Conservation (phyloP, 2,797 vertebrate genomes). For the Acanthis flammea region DNA sequence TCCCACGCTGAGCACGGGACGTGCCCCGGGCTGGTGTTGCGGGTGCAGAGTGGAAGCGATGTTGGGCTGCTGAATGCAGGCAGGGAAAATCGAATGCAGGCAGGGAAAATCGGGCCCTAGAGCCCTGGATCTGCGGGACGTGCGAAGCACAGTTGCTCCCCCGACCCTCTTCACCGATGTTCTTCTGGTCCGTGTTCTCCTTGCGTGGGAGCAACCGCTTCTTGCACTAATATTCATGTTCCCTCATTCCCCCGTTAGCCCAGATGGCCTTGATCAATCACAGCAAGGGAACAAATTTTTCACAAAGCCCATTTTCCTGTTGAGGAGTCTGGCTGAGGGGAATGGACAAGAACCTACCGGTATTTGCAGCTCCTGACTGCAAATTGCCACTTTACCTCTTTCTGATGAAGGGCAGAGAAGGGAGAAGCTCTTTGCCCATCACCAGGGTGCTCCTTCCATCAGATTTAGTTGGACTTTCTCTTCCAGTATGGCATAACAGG, state of each 20-base stretch:
- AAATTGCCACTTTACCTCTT: neutral
- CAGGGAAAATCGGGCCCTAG: accelerated
- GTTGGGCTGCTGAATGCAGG: neutral
- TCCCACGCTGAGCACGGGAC: neutral
- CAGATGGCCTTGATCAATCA: neutral
- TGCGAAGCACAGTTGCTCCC: neutral
- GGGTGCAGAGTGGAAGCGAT: neutral
- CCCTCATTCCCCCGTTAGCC: neutral
- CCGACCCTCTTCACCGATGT: neutral
- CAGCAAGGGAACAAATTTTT: neutral
- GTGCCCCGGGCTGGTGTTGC: neutral
- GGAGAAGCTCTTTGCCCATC: neutral
- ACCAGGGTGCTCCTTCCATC: neutral
- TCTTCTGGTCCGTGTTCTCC: too few relatives aligned
- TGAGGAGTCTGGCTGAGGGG: neutral
- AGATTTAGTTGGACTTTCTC: neutral
- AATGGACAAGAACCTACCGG: neutral
- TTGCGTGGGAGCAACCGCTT: accelerated
- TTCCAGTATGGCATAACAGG: neutral
- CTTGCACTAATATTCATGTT: neutral
- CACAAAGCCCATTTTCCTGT: neutral
- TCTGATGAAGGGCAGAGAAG: accelerated
- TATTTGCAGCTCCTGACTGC: accelerated
- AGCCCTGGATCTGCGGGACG: neutral
- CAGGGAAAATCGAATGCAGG: neutral